Evolutionary conservation across 1,140 invertebrate genomes (phyloP), one percentile per base, ranked within the genome.

Genomic region (Nilaparvata lugens): DNA sequence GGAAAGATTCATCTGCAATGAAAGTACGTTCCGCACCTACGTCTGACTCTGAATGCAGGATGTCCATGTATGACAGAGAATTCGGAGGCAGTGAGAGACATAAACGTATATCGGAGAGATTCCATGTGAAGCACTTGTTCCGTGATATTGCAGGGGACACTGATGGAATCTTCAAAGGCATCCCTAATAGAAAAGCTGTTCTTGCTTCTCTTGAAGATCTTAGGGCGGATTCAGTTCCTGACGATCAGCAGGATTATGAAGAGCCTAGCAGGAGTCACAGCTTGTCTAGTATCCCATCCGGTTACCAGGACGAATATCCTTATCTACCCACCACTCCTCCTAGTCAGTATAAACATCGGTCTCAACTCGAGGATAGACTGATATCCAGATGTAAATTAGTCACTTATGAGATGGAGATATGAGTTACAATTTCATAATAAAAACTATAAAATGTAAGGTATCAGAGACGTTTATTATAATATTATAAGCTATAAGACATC

Each of bases 161-260:
- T 4, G 72, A 75, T 45, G 76, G 77, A 31, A 75, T 73, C 63
- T 74, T 78, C 51, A 71, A 73, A 67, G 77, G 77, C 2, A 78
- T 78, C 58, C 76, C 77, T 7, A 72, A 78, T 64, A 77, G 77
- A 60, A 76, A 75, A 66, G 77, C 77, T 25, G 76, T 78, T 53
- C 66, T 78, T 11, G 76, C 76, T 66, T 68, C 76, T 0, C 77
- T 78, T 52, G 77, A 78, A 64, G 77, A 76, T 61, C 53, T 78
- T 45, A 61, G 69, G 9, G 71, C 74, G 56, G 69, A 65, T n/a
- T 71, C 71, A 60, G 65, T 75, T 4, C 76, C 76, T 56, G 75
- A 77, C 62, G 70, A 76, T 43, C 70, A 72, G 4, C 67, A 73
- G 9, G 72, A 74, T n/a, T 71, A 76, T 51, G 61, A 73, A 7